Percentiles rank a stretch among this genome's conserved stretches.
Conservation (phyloP, 2,113 vertebrate genomes). For the Pungitius pungitius region DNA sequence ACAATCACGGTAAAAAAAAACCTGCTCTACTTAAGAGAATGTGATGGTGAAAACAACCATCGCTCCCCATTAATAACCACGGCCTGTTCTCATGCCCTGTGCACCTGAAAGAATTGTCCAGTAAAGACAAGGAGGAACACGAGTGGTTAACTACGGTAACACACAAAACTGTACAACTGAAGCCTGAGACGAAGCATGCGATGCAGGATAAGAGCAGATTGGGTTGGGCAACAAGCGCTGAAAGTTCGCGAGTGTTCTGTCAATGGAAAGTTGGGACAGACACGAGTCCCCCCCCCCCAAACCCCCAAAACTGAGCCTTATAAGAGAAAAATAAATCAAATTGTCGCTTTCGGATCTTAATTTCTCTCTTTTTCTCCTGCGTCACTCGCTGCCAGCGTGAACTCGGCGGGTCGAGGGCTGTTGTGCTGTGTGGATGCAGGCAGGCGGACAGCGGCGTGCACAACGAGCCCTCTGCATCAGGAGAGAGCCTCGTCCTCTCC, state of each 20-base stretch:
- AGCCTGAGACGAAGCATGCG: constrained; percentile 77
- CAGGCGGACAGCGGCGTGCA: constrained; percentile 28
- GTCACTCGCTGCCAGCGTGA: constrained; percentile 12
- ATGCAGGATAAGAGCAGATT: constrained; percentile 22
- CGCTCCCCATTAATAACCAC: background rate
- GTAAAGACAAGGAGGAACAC: constrained; percentile 46
- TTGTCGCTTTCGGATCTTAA: background rate
- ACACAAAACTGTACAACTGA: constrained; percentile 55
- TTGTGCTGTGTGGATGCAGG: constrained; percentile 48
- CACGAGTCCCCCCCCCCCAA: constrained; percentile 8
- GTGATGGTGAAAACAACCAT: constrained; percentile 14
- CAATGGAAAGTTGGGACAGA: constrained; percentile 6
- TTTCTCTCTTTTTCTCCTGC: constrained; percentile 9
- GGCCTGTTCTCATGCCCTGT: background rate
- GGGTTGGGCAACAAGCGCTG: background rate
- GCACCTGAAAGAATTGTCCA: constrained; percentile 61
- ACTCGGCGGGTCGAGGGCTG: constrained; percentile 62
- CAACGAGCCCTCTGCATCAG: constrained; percentile 76
- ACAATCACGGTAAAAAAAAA: constrained; percentile 54
- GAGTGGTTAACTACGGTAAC: constrained; percentile 36
- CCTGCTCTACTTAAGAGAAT: constrained; percentile 19
- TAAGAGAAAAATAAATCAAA: background rate
- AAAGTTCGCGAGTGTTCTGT: constrained; percentile 23
- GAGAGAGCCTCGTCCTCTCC: constrained; percentile 89
- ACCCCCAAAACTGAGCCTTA: constrained; percentile 4